These are phyloP conservation scores for Anorthoa munda DNA, from an alignment of 2,888 invertebrate species.

Conservation along the genomic window DNA sequence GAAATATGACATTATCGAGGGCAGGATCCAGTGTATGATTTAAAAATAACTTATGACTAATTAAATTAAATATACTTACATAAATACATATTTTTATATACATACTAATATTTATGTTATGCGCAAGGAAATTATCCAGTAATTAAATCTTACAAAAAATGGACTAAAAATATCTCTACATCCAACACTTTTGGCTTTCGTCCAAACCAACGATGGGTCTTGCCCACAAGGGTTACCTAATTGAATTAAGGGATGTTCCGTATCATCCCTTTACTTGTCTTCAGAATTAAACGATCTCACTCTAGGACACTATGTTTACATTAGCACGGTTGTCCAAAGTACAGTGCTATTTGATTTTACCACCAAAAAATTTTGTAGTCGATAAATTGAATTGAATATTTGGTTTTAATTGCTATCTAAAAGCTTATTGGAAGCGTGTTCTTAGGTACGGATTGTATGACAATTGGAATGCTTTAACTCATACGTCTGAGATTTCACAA, in stretches of 20 bases:
- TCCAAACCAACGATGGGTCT: not conserved
- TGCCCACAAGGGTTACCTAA: conserved; percentile 14
- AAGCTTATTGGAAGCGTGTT: not conserved
- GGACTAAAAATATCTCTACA: not conserved
- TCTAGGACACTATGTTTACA: conserved; percentile 3
- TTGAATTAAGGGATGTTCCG: conserved; percentile 17
- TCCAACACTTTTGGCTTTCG: not conserved
- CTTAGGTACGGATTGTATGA: not conserved
- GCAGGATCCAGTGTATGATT: no score
- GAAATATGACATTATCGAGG: no score
- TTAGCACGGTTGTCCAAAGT: not conserved
- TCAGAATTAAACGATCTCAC: conserved; percentile 7
- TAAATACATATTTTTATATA: no score
- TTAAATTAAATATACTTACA: no score
- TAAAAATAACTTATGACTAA: no score
- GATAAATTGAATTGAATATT: not conserved
- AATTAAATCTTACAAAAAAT: not conserved
- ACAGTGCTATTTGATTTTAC: not conserved
- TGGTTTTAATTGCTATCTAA: not conserved
- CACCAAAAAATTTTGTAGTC: not conserved
- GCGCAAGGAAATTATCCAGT: no score
- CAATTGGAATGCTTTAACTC: no score
- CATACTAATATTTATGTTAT: no score
- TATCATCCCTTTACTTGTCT: conserved; percentile 37
- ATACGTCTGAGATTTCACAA: no score